Percentiles rank a stretch among this genome's conserved stretches.
These are phyloP conservation scores for Tragelaphus scriptus DNA, from an alignment of 2,113 vertebrate genomes.

Conservation along the genomic window DNA sequence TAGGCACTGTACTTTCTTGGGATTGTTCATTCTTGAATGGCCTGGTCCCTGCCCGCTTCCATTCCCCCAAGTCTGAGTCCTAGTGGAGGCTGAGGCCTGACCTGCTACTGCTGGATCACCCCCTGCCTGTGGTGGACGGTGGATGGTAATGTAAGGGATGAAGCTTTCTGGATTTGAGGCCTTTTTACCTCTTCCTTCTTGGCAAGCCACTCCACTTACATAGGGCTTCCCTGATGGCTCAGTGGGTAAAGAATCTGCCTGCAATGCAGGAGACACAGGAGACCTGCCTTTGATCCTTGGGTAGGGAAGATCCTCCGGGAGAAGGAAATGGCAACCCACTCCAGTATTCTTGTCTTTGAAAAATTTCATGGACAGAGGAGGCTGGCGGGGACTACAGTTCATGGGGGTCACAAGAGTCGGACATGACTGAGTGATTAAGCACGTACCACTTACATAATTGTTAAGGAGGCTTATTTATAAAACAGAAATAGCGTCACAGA, in stretches of 20 bases:
- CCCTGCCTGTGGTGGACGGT: background rate
- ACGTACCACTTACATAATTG: background rate
- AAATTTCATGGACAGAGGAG: background rate
- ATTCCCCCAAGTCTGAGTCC: background rate
- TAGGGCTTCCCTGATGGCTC: background rate
- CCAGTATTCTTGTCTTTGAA: background rate
- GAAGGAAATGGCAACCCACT: background rate
- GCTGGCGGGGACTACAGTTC: background rate
- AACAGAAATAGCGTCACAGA: background rate
- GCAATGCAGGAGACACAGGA: background rate
- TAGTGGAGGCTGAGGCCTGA: background rate
- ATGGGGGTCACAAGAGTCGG: background rate
- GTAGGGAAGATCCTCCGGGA: background rate
- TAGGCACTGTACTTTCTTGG: background rate
- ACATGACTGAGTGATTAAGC: background rate
- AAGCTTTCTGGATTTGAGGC: background rate
- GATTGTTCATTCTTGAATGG: background rate
- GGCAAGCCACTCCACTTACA: background rate
- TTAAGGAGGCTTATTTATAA: background rate
- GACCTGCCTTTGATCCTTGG: background rate
- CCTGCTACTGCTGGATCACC: too few species aligned
- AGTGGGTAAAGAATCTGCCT: background rate
- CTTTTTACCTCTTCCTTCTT: background rate
- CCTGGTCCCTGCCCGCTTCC: accelerated
- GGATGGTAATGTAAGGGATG: background rate